Evolutionary conservation across 1,140 invertebrate species (phyloP).

Genomic region (Drosophila lini): DNA sequence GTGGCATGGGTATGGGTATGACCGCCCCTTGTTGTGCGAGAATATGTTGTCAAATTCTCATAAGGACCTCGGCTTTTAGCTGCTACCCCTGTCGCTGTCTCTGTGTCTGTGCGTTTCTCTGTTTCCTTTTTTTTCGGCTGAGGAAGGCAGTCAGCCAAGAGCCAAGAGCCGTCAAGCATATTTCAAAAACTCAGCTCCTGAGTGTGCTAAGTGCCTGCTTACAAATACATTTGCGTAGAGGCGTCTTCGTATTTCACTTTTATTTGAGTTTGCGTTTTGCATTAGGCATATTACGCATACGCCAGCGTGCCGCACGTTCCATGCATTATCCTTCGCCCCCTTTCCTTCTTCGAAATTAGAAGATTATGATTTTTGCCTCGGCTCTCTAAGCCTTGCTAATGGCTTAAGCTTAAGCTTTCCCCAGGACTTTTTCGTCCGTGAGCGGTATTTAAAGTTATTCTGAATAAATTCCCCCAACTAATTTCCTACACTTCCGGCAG

Average conservation of each 20-base stretch:
- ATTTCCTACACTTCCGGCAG: conserved; percentile 46
- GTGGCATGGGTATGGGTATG: neutral
- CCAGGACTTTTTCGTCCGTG: conserved; percentile 16
- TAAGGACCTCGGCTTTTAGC: conserved; percentile 70
- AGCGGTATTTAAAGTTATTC: conserved; percentile 19
- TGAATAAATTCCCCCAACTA: conserved; percentile 17
- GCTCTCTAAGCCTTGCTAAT: conserved; percentile 66
- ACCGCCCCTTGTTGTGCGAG: conserved; percentile 46
- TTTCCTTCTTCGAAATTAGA: conserved; percentile 50
- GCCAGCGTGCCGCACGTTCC: conserved; percentile 53
- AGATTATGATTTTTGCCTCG: conserved; percentile 72
- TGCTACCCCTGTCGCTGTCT: conserved; percentile 43
- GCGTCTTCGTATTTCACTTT: conserved; percentile 71
- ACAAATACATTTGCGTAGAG: conserved; percentile 75
- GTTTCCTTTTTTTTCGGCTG: conserved; percentile 20
- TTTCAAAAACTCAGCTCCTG: conserved; percentile 75
- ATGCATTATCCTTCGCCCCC: conserved; percentile 35
- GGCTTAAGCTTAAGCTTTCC: conserved; percentile 65
- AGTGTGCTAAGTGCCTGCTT: conserved; percentile 81
- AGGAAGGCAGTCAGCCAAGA: conserved; percentile 60
- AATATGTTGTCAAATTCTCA: conserved; percentile 82
- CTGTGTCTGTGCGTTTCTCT: conserved; percentile 34
- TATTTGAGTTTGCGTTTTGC: conserved; percentile 80
- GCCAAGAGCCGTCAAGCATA: conserved; percentile 64
- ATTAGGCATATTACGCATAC: conserved; percentile 80